Percentiles rank a stretch among this genome's conserved stretches.
These are phyloP conservation scores for Brachionus plicatilis DNA, from an alignment of 1,140 invertebrate species.

Conservation along the genomic window DNA sequence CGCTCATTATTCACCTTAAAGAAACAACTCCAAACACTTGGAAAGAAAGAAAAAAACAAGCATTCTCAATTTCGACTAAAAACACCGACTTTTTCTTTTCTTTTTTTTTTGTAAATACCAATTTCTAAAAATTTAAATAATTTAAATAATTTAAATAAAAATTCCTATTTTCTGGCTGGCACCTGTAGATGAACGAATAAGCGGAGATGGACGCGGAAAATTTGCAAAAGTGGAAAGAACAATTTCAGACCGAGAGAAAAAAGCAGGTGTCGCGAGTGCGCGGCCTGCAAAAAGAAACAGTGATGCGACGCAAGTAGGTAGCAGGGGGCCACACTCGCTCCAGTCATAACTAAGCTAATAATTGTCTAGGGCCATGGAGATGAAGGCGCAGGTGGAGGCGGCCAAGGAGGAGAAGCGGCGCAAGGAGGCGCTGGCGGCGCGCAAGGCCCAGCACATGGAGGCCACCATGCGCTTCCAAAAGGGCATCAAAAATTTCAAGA, in stretches of 20 bases:
- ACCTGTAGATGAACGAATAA: background rate
- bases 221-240: conserved; percentile 26
- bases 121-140: too few relatives aligned
- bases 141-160: background rate
- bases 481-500: conserved; percentile 34
- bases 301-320: conserved; percentile 12
- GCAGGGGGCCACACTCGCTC: background rate
- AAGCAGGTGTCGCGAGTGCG: background rate
- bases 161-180: background rate
- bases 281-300: conserved; percentile 12
- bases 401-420: conserved; percentile 36
- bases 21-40: background rate
- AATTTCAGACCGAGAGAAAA: conserved; percentile 23
- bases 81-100: background rate
- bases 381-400: conserved; percentile 31
- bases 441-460: conserved; percentile 24
- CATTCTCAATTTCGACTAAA: background rate
- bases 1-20: background rate
- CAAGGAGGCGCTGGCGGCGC: conserved; percentile 21
- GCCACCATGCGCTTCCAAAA: conserved; percentile 38
- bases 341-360: too few relatives aligned
- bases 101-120: too few relatives aligned
- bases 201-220: background rate
- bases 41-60: background rate
- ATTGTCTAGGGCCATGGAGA: conserved; percentile 27